Evolutionary conservation across 2,797 vertebrate species (phyloP).

Genomic region (Helicolenus hilgendorfi): DNA sequence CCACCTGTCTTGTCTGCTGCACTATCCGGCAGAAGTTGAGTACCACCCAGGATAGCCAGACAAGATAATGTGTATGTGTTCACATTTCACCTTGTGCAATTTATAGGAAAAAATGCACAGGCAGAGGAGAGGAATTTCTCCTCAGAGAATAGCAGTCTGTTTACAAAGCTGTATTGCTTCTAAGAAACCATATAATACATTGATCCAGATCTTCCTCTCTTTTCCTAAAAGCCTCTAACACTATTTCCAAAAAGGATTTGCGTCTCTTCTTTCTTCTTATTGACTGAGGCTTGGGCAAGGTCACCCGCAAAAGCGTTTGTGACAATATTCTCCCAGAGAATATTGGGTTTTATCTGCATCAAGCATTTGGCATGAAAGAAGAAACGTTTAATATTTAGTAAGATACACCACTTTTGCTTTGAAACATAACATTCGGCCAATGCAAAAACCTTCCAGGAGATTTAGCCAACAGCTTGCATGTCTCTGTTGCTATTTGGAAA

Average conservation of each 20-base stretch:
- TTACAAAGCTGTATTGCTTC: slow-evolving; percentile 15
- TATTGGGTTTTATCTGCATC: slow-evolving; percentile 76
- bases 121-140: slow-evolving; percentile 12
- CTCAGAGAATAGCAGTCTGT: slow-evolving; percentile 29
- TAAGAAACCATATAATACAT: slow-evolving; percentile 36
- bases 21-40: slow-evolving; percentile 56
- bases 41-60: slow-evolving; percentile 46
- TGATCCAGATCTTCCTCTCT: slow-evolving; percentile 16
- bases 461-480: slow-evolving; percentile 1
- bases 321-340: slow-evolving; percentile 70
- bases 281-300: slow-evolving; percentile 71
- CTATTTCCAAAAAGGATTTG: slow-evolving; percentile 61
- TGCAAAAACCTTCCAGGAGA: slow-evolving; percentile 6
- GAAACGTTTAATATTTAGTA: slow-evolving; percentile 58
- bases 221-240: slow-evolving; percentile 56
- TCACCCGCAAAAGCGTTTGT: slow-evolving; percentile 68
- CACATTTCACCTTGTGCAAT: slow-evolving; percentile 14
- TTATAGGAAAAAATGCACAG: slow-evolving; percentile 17
- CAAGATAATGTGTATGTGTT: slow-evolving; percentile 59
- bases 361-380: slow-evolving; percentile 67
- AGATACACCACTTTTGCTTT: slow-evolving; percentile 49
- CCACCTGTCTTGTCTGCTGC: slow-evolving; percentile 77
- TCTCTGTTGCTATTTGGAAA: slow-evolving; percentile 24
- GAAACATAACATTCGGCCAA: slow-evolving; percentile 19
- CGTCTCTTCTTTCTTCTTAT: slow-evolving; percentile 69